Evolutionary conservation across 2,113 vertebrate genomes (phyloP).

Genomic region (Scytalopus superciliaris): DNA sequence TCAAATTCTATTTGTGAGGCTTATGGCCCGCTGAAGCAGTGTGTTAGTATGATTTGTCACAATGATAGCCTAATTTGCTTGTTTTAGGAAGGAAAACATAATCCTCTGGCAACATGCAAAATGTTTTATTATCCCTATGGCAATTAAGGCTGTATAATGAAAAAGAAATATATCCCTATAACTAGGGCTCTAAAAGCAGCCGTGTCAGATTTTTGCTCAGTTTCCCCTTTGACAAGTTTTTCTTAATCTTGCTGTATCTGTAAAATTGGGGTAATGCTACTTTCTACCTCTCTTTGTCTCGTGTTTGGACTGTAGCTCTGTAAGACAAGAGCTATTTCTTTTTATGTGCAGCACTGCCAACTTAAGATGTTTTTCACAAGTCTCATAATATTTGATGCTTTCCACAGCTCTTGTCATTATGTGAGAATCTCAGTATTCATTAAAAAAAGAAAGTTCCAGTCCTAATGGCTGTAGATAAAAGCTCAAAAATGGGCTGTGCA

Average conservation of each 20-base stretch:
- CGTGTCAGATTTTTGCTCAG: not conserved
- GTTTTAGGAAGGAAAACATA: constrained; percentile 6
- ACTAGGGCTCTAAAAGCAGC: not conserved
- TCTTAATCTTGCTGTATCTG: not conserved
- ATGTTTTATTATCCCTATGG: not conserved
- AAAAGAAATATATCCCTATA: not conserved
- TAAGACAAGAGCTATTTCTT: constrained; percentile 26
- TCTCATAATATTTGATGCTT: constrained; percentile 61
- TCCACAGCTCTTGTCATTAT: constrained; percentile 26
- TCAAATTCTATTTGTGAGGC: constrained; percentile 7
- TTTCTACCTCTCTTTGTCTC: not conserved
- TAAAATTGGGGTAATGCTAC: not conserved
- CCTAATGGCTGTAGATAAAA: constrained; percentile 52
- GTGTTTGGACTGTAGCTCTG: constrained; percentile 15
- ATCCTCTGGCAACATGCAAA: not conserved
- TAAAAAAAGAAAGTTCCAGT: constrained; percentile 11
- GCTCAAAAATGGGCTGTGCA: not conserved
- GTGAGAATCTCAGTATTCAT: constrained; percentile 43
- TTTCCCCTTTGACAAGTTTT: not conserved
- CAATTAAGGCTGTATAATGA: not conserved
- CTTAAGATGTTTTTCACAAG: constrained; percentile 38
- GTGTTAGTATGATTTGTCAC: not conserved
- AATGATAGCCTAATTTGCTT: constrained; percentile 17
- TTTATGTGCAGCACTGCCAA: constrained; percentile 20
- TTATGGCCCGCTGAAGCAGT: not conserved